These are phyloP conservation scores for Ips typographus DNA, from an alignment of 1,140 invertebrate species.

Conservation along the genomic window DNA sequence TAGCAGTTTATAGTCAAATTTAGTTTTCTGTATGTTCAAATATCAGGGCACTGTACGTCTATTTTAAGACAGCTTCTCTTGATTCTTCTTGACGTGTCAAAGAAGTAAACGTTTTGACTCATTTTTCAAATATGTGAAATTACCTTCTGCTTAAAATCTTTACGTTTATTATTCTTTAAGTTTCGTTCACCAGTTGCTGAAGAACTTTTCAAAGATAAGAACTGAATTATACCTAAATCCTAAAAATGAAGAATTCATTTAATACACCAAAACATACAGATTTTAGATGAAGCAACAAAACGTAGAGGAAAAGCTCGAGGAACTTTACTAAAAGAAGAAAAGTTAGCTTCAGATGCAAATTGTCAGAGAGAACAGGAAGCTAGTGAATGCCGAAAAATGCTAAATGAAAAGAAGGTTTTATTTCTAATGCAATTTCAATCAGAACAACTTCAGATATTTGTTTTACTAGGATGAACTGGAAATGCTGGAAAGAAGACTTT, in stretches of 20 bases:
- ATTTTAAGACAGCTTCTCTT: no score
- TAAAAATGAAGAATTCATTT: no score
- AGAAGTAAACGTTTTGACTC: no score
- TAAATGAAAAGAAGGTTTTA: conserved; percentile 61
- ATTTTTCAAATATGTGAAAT: no score
- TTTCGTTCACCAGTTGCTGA: no score
- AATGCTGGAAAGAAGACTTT: conserved; percentile 69
- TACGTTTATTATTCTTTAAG: no score
- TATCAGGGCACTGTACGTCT: no score
- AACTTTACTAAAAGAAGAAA: conserved; percentile 66
- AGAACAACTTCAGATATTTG: background rate
- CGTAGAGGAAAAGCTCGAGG: conserved; percentile 67
- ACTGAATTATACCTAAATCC: no score
- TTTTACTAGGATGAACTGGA: conserved; percentile 60
- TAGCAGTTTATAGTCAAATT: background rate
- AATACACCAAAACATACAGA: conserved; percentile 12
- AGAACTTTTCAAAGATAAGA: no score
- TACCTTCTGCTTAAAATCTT: no score
- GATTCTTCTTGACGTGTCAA: no score
- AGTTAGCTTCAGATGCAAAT: conserved; percentile 62
- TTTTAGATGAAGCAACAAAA: conserved; percentile 62
- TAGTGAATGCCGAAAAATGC: conserved; percentile 62
- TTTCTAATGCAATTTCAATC: background rate
- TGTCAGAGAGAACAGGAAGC: conserved; percentile 65
- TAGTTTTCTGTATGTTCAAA: no score